Percentiles rank a stretch among this genome's conserved stretches.
Conservation (phyloP, 2,888 invertebrate genomes). For the Agrotis exclamationis region DNA sequence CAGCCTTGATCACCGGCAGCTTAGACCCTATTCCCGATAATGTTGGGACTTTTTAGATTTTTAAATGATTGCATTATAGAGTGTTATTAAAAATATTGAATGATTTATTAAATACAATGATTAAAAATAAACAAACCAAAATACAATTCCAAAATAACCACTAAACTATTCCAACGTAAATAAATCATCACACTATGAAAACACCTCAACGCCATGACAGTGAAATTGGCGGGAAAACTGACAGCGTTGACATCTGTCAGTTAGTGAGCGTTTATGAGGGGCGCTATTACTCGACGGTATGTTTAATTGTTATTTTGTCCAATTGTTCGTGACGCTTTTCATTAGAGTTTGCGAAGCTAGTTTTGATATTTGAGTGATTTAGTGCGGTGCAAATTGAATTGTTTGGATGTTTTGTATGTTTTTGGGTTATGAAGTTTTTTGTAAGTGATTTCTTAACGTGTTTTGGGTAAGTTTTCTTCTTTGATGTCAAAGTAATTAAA, state of each 20-base stretch:
- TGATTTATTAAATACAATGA: not conserved
- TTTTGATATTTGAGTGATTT: slow-evolving; percentile 52
- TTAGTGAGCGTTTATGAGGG: slow-evolving; percentile 73
- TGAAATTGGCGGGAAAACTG: slow-evolving; percentile 79
- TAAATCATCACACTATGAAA: slow-evolving; percentile 56
- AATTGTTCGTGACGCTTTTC: slow-evolving; percentile 64
- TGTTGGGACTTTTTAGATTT: too few species aligned
- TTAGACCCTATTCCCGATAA: too few species aligned
- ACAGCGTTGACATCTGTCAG: slow-evolving; percentile 80
- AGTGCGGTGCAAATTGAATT: slow-evolving; percentile 38
- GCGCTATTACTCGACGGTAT: slow-evolving; percentile 68
- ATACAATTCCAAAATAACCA: slow-evolving; percentile 11
- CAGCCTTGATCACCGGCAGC: too few species aligned
- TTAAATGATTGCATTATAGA: too few species aligned
- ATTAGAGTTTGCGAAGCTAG: slow-evolving; percentile 54
- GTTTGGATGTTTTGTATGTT: slow-evolving; percentile 4
- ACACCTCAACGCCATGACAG: slow-evolving; percentile 58
- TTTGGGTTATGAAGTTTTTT: not conserved
- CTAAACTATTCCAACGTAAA: slow-evolving; percentile 43
- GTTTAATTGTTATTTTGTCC: slow-evolving; percentile 73
- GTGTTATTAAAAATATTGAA: too few species aligned
- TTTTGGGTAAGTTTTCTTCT: too few species aligned
- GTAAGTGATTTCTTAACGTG: not conserved
- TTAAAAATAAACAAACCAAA: not conserved
- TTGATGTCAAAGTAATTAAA: too few species aligned